Percentiles rank a stretch among this genome's conserved stretches.
These are phyloP conservation scores for Ambastaia sidthimunki DNA, from an alignment of 2,797 vertebrate genomes.

Conservation along the genomic window DNA sequence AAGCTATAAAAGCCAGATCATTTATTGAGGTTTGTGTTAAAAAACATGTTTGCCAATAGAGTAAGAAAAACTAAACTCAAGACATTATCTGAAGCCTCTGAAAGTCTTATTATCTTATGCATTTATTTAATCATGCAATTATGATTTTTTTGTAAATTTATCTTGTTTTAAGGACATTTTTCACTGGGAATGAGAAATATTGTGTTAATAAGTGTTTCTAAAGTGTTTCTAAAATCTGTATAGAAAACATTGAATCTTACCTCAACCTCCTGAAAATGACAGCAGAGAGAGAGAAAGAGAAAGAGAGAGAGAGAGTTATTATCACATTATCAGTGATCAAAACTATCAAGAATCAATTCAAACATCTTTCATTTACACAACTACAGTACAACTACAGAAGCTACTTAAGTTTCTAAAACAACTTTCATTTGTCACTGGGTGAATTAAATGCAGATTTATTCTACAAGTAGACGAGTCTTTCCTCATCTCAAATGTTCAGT, in stretches of 20 bases:
- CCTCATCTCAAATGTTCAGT: not conserved
- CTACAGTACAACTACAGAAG: too few relatives aligned
- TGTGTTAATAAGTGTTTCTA: too few relatives aligned
- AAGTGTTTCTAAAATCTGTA: not conserved
- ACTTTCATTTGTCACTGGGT: too few relatives aligned
- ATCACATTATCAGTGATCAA: not conserved
- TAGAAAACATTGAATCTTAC: slow-evolving; percentile 77
- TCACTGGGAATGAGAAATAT: too few relatives aligned
- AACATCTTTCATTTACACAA: not conserved
- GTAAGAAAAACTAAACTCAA: not conserved
- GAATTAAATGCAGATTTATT: not conserved
- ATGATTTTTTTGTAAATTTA: too few relatives aligned
- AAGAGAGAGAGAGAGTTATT: slow-evolving; percentile 64
- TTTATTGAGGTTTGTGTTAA: not conserved
- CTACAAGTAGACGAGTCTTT: not conserved
- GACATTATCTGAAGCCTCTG: not conserved
- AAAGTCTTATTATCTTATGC: not conserved
- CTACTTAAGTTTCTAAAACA: too few relatives aligned
- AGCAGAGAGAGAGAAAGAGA: slow-evolving; percentile 72
- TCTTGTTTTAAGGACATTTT: too few relatives aligned
- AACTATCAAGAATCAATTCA: not conserved
- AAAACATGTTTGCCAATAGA: not conserved
- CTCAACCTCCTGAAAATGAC: slow-evolving; percentile 91
- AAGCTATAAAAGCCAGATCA: not conserved
- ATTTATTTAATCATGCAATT: not conserved